Percentiles rank a stretch among this genome's conserved stretches.
phyloP scores from a whole-genome alignment of 2,113 vertebrate genomes.

The Marmota monax region DNA sequence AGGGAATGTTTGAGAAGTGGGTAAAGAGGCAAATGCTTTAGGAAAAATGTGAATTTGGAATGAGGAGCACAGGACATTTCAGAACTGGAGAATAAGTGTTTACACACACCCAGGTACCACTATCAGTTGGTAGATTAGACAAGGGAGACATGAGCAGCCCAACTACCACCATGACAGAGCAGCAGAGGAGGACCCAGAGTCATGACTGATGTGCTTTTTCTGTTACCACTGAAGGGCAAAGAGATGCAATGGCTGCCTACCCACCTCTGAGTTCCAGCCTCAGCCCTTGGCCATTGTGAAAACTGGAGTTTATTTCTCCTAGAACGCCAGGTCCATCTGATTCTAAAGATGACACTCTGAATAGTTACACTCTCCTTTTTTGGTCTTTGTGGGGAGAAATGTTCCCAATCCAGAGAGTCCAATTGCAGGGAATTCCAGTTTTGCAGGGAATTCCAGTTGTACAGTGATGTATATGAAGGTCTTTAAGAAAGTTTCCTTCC shows the following conservation, averaged over 20 bases:
- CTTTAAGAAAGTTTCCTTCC: not conserved
- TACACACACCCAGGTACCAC: not conserved
- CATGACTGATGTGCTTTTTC: no score
- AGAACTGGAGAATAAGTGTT: not conserved
- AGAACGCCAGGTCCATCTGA: not conserved
- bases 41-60: not conserved
- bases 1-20: not conserved
- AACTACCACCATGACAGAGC: rapidly evolving
- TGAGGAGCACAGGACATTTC: not conserved
- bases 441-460: no score
- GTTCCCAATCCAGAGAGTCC: not conserved
- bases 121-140: not conserved
- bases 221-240: not conserved
- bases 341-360: not conserved
- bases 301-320: not conserved
- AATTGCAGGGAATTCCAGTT: no score
- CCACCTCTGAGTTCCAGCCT: not conserved
- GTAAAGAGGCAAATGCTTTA: not conserved
- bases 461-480: not conserved
- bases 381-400: not conserved
- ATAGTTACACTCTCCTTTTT: not conserved
- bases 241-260: not conserved
- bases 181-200: not conserved
- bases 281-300: not conserved
- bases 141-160: not conserved